Base-by-base conservation (phyloP, 2,888 invertebrate species). In the Portevinia maculata region DNA sequence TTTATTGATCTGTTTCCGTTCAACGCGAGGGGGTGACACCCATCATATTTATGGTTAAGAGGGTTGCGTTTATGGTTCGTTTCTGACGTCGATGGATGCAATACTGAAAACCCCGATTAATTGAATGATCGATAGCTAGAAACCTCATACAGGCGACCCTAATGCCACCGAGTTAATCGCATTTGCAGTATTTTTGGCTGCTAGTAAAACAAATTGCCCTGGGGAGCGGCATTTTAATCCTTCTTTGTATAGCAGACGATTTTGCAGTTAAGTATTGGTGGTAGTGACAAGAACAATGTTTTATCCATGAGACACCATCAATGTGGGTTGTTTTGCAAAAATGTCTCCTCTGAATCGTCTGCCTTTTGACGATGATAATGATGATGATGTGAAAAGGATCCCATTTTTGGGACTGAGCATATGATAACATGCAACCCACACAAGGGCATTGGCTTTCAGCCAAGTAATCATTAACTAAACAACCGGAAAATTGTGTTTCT, bases 381-480 rank as follows among this genome's bases (percentile, higher is more conserved):
- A 24, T 11, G 32, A 8, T 8, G 15, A 32, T 32, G 13, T n/a
- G n/a, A n/a, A n/a, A n/a, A 8, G 15, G 34, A 50, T 46, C 39
- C 39, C 46, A 55, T 62, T 24, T 65, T 59, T 67, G 65, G 37
- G 75, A 62, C 57, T 71, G 62, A 64, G 44, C 39, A 70, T 32
- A 30, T 55, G 50, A 81, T 69, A 75, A 74, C 64, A 81, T 74
- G 79, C 75, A 57, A 32, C 69, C 74, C 41, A 37, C 64, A 44
- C 39, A 34, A 37, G 24, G 44, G 46, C 32, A 70, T 81, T 81
- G 81, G 81, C 81, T 76, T 46, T 32, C 53, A 53, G 76, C 81
- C 81, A 81, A 81, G 81, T 81, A 81, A 76, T 81, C 81, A 81
- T 76, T 81, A 81, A 81, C 81, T 81, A 81, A 81, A 81, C 81